Base-by-base conservation (phyloP, 2,888 invertebrate species). In the Synergus itoensis region DNA sequence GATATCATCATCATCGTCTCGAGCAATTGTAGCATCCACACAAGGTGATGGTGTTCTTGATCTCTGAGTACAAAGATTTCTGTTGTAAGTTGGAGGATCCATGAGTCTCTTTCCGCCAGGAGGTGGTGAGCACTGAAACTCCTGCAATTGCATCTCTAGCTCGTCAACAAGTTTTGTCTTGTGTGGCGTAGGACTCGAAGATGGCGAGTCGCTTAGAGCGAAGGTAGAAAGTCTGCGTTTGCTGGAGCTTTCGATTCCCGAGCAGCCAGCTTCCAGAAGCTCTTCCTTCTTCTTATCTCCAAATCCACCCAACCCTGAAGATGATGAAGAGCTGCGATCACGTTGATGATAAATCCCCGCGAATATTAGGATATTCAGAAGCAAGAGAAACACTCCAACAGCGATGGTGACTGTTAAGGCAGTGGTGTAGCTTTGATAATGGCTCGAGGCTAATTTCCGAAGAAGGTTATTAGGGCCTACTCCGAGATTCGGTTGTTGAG, bases 271-370 rank as follows among this genome's bases (percentile, higher is more conserved):
- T 91, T 96, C 96, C 75, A 95, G 94, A 21, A 96, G 92, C 87
- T 96, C 96, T 86, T 97, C 96, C 89, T 96, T 97, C 79, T 95
- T 95, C 88, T 96, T 96, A 77, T 95, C 95, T 82, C 95, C 95
- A 75, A 92, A 92, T 0, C 84, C 84, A 57, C 86, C 84, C 8
- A 89, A 83, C 81, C 65, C 87, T 79, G 84, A 86, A 94, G 93
- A 83, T 14, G 79, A 94, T 90, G 86, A 93, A 88, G 90, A 85
- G 81, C 87, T 88, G 18, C 92, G 90, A 86, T 97, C 97, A 1
- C 97, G 94, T 91, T 97, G 97, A 88, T 97, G 97, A 89, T 97
- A 97, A 82, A 97, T 97, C 1, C 97, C 97, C 65, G 97, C 97
- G 88, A 98, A 98, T 86, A 98, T 98, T 40, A 97, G 93, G 14